phyloP scores from a whole-genome alignment of 2,113 vertebrate genomes.

The Eolophus roseicapilla region DNA sequence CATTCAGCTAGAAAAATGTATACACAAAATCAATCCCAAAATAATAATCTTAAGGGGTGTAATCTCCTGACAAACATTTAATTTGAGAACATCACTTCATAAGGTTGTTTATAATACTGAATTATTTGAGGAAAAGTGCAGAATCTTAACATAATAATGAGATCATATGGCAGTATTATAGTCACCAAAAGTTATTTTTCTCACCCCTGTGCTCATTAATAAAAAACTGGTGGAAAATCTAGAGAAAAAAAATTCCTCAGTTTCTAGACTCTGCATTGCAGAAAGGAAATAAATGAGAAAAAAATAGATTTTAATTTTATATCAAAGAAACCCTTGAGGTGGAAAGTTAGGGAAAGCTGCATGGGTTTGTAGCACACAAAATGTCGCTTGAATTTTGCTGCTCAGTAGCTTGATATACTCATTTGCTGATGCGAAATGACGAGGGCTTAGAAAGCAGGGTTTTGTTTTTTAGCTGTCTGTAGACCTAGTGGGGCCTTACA shows the following conservation, averaged over 20 bases:
- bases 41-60: background rate
- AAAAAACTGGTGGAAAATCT: background rate
- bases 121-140: background rate
- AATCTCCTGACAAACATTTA: background rate
- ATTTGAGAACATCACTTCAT: background rate
- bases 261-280: constrained; percentile 38
- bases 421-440: constrained; percentile 85
- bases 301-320: constrained; percentile 75
- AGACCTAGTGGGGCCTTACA: constrained; percentile 80
- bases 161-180: background rate
- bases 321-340: constrained; percentile 81
- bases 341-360: constrained; percentile 75
- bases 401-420: constrained; percentile 83
- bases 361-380: constrained; percentile 76
- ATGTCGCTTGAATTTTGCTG: constrained; percentile 82
- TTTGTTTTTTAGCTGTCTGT: constrained; percentile 82
- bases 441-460: constrained; percentile 83
- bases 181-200: background rate
- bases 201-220: background rate
- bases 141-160: background rate
- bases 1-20: background rate
- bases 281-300: constrained; percentile 41
- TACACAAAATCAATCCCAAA: background rate
- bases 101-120: background rate
- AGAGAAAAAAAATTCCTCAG: background rate